Evolutionary conservation across 2,888 invertebrate genomes (phyloP).

Genomic region (Drosophila tripunctata): DNA sequence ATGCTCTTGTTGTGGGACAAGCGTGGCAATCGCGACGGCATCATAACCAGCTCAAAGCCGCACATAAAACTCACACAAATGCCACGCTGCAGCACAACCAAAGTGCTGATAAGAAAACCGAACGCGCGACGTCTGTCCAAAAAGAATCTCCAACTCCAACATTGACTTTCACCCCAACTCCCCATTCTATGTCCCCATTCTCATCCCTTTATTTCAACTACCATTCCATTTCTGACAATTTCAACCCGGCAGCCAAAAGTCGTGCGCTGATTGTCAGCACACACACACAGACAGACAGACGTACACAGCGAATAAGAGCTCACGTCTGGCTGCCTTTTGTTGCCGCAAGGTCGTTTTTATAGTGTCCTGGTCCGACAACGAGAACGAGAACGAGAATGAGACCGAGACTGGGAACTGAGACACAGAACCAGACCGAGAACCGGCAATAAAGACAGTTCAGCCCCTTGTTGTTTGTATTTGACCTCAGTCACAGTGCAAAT

Average conservation of each 20-base stretch:
- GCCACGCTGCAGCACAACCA: conserved; percentile 75
- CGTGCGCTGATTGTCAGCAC: conserved; percentile 57
- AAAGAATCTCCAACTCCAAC: conserved; percentile 23
- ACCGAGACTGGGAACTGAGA: no score
- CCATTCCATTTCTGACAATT: conserved; percentile 19
- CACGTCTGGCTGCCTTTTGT: conserved; percentile 69
- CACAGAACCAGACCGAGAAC: not conserved
- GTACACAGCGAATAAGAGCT: conserved; percentile 36
- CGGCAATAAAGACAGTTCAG: conserved; percentile 52
- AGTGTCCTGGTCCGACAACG: conserved; percentile 41
- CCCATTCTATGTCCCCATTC: not conserved
- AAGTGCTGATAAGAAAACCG: conserved; percentile 72
- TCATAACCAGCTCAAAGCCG: conserved; percentile 77
- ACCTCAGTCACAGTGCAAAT: conserved; percentile 67
- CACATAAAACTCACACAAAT: conserved; percentile 76
- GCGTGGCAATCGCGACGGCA: conserved; percentile 60
- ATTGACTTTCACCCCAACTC: not conserved
- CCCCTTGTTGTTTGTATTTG: conserved; percentile 61
- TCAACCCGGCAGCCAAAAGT: conserved; percentile 62
- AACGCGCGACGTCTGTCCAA: conserved; percentile 58
- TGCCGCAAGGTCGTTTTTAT: conserved; percentile 78
- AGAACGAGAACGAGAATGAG: not conserved
- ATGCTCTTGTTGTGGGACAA: not conserved
- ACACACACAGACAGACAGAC: conserved; percentile 11
- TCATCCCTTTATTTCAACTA: not conserved